Percentiles rank a stretch among this genome's conserved stretches.
Evolutionary conservation across 2,888 invertebrate genomes (phyloP).

Genomic region (Adelognathus sp.): DNA sequence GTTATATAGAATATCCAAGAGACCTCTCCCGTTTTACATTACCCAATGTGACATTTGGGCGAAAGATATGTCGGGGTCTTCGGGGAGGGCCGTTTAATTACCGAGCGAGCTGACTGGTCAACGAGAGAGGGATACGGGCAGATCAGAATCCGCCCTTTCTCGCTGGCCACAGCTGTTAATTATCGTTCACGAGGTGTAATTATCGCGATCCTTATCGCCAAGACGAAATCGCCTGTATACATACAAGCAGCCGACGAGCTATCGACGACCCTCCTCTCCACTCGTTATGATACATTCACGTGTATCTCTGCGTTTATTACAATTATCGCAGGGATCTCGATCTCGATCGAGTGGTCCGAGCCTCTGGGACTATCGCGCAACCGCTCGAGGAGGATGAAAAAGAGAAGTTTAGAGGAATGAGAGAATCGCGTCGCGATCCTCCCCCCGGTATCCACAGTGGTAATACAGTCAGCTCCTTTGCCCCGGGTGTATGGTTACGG

Average conservation of each 20-base stretch:
- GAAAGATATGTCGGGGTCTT: constrained; percentile 46
- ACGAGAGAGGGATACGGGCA: constrained; percentile 7
- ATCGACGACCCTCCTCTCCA: constrained; percentile 65
- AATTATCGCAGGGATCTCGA: constrained; percentile 44
- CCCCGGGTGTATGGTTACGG: constrained; percentile 54
- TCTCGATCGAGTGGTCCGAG: constrained; percentile 25
- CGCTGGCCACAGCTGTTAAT: constrained; percentile 68
- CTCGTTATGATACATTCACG: constrained; percentile 53
- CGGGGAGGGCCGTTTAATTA: constrained; percentile 50
- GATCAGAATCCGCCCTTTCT: constrained; percentile 33
- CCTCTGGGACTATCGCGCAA: background rate
- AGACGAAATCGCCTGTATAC: constrained; percentile 17
- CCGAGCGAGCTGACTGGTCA: constrained; percentile 8
- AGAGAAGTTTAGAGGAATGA: background rate
- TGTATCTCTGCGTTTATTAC: constrained; percentile 26
- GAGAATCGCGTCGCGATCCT: constrained; percentile 23
- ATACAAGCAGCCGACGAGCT: constrained; percentile 20
- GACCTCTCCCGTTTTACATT: constrained; percentile 27
- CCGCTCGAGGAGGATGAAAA: background rate
- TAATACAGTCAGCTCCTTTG: constrained; percentile 5
- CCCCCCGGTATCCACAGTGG: constrained; percentile 37
- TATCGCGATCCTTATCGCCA: constrained; percentile 77
- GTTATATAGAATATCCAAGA: background rate
- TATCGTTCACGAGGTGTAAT: constrained; percentile 76
- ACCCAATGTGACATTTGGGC: constrained; percentile 56